A percentile compares a stretch with the other conserved stretches of the same genome.
Conservation (phyloP, 2,888 invertebrate species). For the Ctena decussata region DNA sequence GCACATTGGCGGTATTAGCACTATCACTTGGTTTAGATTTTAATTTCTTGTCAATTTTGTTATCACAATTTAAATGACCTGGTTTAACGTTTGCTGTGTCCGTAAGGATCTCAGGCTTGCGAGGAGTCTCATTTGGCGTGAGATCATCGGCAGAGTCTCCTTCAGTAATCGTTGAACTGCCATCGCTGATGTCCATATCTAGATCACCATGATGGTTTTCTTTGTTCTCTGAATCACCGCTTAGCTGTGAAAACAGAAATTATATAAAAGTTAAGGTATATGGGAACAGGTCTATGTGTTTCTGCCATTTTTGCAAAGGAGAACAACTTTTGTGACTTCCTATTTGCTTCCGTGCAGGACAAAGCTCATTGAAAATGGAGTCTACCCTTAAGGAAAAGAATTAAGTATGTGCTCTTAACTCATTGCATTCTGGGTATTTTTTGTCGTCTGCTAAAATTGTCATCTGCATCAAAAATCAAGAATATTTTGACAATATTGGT, state of each 20-base stretch:
- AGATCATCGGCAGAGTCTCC: constrained; percentile 73
- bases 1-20: constrained; percentile 46
- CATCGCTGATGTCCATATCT: constrained; percentile 74
- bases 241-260: background rate
- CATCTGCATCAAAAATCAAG: too few relatives aligned
- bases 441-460: too few relatives aligned
- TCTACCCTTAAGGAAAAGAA: too few relatives aligned
- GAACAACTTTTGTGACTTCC: too few relatives aligned
- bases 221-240: constrained; percentile 65
- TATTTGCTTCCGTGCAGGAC: too few relatives aligned
- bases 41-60: background rate
- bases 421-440: too few relatives aligned
- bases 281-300: too few relatives aligned
- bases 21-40: background rate
- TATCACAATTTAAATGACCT: constrained; percentile 14
- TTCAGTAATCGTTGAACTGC: constrained; percentile 79
- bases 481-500: too few relatives aligned
- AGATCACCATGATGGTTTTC: constrained; percentile 57
- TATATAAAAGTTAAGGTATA: too few relatives aligned
- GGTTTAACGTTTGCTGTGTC: constrained; percentile 3
- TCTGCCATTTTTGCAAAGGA: too few relatives aligned
- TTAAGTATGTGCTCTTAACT: too few relatives aligned
- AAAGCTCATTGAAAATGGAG: too few relatives aligned
- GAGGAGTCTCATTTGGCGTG: constrained; percentile 72
- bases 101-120: constrained; percentile 27